A percentile compares a stretch with the other conserved stretches of the same genome.
Conservation (phyloP, 2,888 invertebrate species). For the Petrophora chlorosata region DNA sequence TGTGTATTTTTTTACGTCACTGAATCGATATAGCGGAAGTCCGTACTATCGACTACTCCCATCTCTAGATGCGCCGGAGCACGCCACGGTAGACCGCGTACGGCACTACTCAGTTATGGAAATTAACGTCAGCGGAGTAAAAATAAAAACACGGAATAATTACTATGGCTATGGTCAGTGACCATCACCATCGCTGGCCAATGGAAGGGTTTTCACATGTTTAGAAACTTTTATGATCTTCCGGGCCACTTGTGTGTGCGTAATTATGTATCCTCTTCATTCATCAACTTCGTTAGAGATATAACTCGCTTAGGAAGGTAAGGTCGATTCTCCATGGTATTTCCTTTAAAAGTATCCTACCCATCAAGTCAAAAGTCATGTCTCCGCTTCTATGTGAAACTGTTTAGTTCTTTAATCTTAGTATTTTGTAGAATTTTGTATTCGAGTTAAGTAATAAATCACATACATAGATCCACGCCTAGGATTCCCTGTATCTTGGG, state of each 20-base stretch:
- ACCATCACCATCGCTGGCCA: conserved; percentile 62
- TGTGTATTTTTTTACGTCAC: no score
- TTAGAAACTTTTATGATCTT: conserved; percentile 43
- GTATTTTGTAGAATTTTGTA: no score
- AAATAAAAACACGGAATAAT: conserved; percentile 77
- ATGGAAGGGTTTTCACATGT: conserved; percentile 53
- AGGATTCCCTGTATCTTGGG: no score
- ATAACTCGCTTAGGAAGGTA: no score
- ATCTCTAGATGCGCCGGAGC: conserved; percentile 59
- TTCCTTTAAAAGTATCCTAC: no score
- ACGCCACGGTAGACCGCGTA: conserved; percentile 72
- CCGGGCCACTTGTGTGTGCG: neutral
- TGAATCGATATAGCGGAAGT: conserved; percentile 31
- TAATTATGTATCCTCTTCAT: neutral
- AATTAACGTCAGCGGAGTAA: conserved; percentile 70
- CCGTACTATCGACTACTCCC: conserved; percentile 43
- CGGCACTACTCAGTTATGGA: conserved; percentile 75
- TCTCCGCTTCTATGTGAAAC: no score
- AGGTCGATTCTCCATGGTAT: no score
- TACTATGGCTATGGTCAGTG: conserved; percentile 70
- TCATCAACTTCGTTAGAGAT: no score
- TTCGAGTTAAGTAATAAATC: no score
- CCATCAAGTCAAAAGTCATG: no score
- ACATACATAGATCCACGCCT: no score
- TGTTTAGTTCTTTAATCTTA: no score